These are phyloP conservation scores for Neopipo cinnamomea DNA, from an alignment of 2,113 vertebrate species.

Conservation along the genomic window DNA sequence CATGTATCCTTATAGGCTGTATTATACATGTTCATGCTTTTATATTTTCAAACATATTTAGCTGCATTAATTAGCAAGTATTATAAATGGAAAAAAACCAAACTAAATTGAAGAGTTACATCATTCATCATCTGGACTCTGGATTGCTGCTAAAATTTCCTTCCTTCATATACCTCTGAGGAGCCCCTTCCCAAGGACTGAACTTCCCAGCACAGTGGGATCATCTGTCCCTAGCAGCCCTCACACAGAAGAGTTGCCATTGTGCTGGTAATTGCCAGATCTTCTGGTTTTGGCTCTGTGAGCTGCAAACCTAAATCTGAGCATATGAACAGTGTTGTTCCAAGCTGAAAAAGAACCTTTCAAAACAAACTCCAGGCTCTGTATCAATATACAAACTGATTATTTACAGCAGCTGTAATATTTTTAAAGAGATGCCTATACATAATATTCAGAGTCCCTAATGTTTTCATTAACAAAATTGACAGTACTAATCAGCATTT, in stretches of 20 bases:
- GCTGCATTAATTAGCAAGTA: not conserved
- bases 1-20: not conserved
- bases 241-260: not conserved
- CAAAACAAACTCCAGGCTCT: not conserved
- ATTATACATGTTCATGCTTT: not conserved
- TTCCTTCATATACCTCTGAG: not conserved
- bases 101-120: not conserved
- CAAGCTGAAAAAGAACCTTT: not conserved
- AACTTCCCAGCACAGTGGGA: not conserved
- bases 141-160: not conserved
- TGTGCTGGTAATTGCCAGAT: not conserved
- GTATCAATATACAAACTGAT: not conserved
- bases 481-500: not conserved
- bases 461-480: conserved; percentile 13
- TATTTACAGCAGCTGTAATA: not conserved
- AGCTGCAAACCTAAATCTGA: not conserved
- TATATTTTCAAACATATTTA: not conserved
- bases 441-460: not conserved
- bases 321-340: not conserved
- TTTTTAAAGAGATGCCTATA: not conserved
- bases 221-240: not conserved
- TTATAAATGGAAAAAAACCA: not conserved
- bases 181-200: not conserved
- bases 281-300: not conserved
- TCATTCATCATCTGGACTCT: not conserved